Evolutionary conservation across 2,888 invertebrate genomes (phyloP), one percentile per base, ranked within the genome.

Genomic region (Anarsia innoxiella): DNA sequence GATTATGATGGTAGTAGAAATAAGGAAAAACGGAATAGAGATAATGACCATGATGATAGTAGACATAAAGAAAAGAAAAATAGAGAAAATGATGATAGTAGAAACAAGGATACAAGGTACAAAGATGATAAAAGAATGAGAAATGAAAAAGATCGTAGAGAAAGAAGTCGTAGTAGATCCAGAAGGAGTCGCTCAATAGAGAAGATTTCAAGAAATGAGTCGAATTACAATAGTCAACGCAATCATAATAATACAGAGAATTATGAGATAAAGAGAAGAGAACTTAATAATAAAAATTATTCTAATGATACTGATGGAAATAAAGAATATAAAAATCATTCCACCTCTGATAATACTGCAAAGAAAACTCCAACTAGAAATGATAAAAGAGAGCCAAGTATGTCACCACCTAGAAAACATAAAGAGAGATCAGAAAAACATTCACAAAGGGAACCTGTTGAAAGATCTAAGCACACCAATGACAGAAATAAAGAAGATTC

Each of bases 91-190:
- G 45, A 54, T 36, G 45, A 54, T 35, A 37, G 45, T 15, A 53
- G 46, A 36, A 46, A 45, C 33, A 51, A 40, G 37, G 50, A 51
- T 23, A 55, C 59, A 38, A 64, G 57, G 39, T 63, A 66, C 43
- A 69, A 51, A 39, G 45, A 58, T 41, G 51, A 55, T 2, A 46
- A 29, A 40, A 42, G 50, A 26, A 3, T 6, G 2, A 48, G 43
- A 42, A 52, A 58, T 23, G 51, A 43, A 39, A 49, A 59, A 27
- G 53, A 41, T 32, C 42, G 23, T n/a, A 48, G 40, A 42, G 42
- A 45, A 37, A 45, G 50, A 33, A 47, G 46, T 35, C 42, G 39
- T 41, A 45, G 46, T 12, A 45, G 39, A 31, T 39, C 48, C 10
- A 48, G 37, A 39, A 13, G 27, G 35, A 37, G 39, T 30, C 27